phyloP scores from a whole-genome alignment of 2,797 vertebrate species.

The Trematocara caparti region DNA sequence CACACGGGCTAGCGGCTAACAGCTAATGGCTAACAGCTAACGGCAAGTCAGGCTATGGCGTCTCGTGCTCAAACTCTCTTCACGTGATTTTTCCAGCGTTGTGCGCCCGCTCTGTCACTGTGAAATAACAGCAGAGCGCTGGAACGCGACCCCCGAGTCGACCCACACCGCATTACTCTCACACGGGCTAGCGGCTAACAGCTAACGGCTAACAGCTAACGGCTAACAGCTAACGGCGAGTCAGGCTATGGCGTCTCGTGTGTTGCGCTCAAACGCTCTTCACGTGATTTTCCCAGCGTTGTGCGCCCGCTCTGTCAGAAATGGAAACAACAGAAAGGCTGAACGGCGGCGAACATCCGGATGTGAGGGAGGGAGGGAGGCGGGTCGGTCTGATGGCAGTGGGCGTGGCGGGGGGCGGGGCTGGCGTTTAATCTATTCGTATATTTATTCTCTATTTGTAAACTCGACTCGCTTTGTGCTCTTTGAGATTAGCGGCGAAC shows the following conservation, averaged over 20 bases:
- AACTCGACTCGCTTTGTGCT: slow-evolving; percentile 74
- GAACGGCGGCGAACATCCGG: background rate
- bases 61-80: slow-evolving; percentile 24
- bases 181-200: too few relatives aligned
- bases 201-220: too few relatives aligned
- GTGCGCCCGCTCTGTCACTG: slow-evolving; percentile 3
- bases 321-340: background rate
- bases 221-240: too few relatives aligned
- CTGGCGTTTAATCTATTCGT: background rate
- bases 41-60: background rate
- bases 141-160: too few relatives aligned
- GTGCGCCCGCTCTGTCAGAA: slow-evolving; percentile 13
- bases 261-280: slow-evolving; percentile 24
- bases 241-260: background rate
- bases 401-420: background rate
- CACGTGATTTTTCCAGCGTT: slow-evolving; percentile 36
- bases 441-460: slow-evolving; percentile 11
- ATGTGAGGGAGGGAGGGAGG: background rate
- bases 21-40: too few relatives aligned
- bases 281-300: slow-evolving; percentile 36
- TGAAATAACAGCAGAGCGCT: too few relatives aligned
- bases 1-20: background rate
- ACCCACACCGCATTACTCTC: too few relatives aligned
- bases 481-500: slow-evolving; percentile 52
- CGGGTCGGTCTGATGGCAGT: background rate